phyloP scores from a whole-genome alignment of 2,888 invertebrate species.

The Stenodera caucasica region DNA sequence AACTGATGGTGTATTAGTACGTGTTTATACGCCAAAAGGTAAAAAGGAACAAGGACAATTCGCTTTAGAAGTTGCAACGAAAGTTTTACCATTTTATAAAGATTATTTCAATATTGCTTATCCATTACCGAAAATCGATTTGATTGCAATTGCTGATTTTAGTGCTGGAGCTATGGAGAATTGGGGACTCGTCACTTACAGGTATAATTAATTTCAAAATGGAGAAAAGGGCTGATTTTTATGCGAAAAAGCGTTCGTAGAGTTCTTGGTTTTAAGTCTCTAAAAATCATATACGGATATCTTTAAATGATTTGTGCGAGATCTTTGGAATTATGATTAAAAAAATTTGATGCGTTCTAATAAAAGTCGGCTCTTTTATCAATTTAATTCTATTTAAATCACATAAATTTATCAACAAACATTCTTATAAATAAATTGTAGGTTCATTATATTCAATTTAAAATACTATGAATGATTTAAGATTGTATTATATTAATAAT shows the following conservation, averaged over 20 bases:
- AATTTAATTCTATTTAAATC: neutral
- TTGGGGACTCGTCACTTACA: conserved; percentile 93
- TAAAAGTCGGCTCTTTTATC: neutral
- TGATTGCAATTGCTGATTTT: conserved; percentile 95
- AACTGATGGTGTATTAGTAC: conserved; percentile 77
- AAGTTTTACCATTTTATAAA: conserved; percentile 91
- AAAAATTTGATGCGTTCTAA: neutral
- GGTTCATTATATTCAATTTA: neutral
- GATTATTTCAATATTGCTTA: conserved; percentile 94
- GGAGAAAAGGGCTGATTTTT: no score
- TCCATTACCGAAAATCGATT: conserved; percentile 94
- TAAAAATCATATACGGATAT: no score
- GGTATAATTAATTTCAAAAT: conserved; percentile 31
- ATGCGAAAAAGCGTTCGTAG: no score
- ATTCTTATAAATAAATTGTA: neutral
- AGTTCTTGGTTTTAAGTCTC: no score
- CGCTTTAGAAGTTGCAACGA: conserved; percentile 89
- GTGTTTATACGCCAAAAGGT: conserved; percentile 85
- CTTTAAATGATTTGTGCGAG: no score
- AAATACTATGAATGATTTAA: neutral
- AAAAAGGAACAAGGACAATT: conserved; percentile 91
- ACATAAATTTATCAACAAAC: no score
- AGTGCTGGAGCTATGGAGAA: conserved; percentile 98
- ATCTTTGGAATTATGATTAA: no score
- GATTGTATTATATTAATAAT: no score